phyloP scores from a whole-genome alignment of 2,888 invertebrate genomes.

The Candidula unifasciata region DNA sequence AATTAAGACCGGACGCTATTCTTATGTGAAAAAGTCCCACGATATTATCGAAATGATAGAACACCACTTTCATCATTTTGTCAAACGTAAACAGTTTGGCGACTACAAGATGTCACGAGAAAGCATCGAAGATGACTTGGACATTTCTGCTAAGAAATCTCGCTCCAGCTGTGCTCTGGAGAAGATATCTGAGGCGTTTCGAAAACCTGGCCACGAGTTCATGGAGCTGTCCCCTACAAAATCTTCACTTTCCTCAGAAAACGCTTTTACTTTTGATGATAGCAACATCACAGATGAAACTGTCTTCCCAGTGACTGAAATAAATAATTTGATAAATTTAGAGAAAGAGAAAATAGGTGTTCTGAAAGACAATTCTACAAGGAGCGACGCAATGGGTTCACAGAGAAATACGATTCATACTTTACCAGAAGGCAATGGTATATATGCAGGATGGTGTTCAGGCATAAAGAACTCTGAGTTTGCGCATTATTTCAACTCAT shows the following conservation, averaged over 20 bases:
- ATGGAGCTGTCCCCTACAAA: slow-evolving; percentile 33
- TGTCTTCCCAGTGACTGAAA: background rate
- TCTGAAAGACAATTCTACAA: background rate
- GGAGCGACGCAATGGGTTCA: background rate
- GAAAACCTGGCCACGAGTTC: background rate
- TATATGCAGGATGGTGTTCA: background rate
- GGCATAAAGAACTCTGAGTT: background rate
- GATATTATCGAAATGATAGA: slow-evolving; percentile 43
- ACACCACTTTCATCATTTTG: slow-evolving; percentile 2
- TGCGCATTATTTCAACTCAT: background rate
- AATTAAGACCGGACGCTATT: slow-evolving; percentile 42
- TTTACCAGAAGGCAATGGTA: background rate
- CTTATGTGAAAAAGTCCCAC: slow-evolving; percentile 41
- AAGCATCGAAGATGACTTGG: background rate
- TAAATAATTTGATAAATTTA: background rate
- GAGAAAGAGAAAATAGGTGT: background rate
- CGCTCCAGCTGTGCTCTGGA: slow-evolving; percentile 28
- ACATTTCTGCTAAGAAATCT: background rate
- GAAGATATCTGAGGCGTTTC: background rate
- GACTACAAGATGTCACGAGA: background rate
- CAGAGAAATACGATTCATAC: background rate
- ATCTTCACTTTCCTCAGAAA: background rate
- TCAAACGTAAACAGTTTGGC: background rate
- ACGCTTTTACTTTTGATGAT: slow-evolving; percentile 1
- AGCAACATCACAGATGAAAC: background rate